phyloP scores from a whole-genome alignment of 2,888 invertebrate species.

The Athrips mouffetella region DNA sequence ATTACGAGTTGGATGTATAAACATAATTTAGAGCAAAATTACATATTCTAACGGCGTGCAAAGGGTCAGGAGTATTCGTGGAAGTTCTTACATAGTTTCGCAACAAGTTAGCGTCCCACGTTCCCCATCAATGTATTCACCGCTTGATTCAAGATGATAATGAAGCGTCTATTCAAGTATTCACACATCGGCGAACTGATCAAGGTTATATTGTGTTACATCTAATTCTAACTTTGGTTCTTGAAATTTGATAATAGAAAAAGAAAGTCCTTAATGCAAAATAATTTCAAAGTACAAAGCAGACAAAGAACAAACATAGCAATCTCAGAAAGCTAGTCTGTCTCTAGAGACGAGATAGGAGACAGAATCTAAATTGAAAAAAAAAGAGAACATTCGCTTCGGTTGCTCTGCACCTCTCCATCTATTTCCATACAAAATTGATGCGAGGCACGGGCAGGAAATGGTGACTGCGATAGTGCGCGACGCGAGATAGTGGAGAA shows the following conservation, averaged over 20 bases:
- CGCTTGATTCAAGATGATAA: conserved; percentile 33
- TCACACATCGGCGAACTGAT: conserved; percentile 13
- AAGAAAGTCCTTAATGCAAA: not conserved
- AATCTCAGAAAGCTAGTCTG: not conserved
- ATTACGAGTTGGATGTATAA: conserved; percentile 27
- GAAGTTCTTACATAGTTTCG: conserved; percentile 46
- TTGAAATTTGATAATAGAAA: not conserved
- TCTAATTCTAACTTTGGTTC: conserved; percentile 1
- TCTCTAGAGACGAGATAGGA: conserved; percentile 8
- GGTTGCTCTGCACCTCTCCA: conserved; percentile 36
- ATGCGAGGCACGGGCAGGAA: conserved; percentile 46
- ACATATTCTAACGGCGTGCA: conserved; percentile 46
- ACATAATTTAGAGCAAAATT: conserved; percentile 47
- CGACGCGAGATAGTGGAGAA: conserved; percentile 40
- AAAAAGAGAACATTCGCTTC: conserved; percentile 28
- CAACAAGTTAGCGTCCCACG: conserved; percentile 47
- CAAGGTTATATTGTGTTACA: conserved; percentile 7
- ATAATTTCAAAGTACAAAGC: not conserved
- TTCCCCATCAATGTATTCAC: conserved; percentile 37
- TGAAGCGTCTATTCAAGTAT: conserved; percentile 25
- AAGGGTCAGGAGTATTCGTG: conserved; percentile 50
- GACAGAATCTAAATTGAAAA: conserved; percentile 29
- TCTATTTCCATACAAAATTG: conserved; percentile 56
- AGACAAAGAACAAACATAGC: not conserved
- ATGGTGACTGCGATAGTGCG: conserved; percentile 39